Evolutionary conservation across 2,797 vertebrate species (phyloP).

Genomic region (Coregonus ussuriensis): DNA sequence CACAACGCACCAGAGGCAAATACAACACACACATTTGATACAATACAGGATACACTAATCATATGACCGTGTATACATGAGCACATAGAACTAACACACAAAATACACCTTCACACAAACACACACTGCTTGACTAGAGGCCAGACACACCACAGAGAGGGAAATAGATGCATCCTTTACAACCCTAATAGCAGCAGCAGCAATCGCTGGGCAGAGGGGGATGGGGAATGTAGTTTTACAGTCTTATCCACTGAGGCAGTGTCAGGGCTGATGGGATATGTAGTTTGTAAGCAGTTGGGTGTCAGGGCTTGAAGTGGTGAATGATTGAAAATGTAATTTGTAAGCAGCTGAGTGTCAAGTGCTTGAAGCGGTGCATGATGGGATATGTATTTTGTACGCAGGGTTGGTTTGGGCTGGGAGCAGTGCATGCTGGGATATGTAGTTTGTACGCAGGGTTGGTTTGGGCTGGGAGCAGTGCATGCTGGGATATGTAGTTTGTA

Average conservation of each 20-base stretch:
- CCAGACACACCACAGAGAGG: neutral
- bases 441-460: neutral
- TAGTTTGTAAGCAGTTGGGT: neutral
- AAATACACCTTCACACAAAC: neutral
- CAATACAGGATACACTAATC: neutral
- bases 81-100: neutral
- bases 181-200: neutral
- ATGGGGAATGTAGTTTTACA: neutral
- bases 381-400: neutral
- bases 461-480: constrained; percentile 35
- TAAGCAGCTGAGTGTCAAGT: neutral
- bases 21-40: neutral
- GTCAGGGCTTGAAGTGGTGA: neutral
- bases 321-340: neutral
- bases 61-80: neutral
- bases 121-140: neutral
- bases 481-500: constrained; percentile 42
- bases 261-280: neutral
- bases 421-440: too few species aligned
- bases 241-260: neutral
- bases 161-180: neutral
- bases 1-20: constrained; percentile 3
- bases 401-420: constrained; percentile 13
- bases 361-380: neutral
- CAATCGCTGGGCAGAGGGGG: neutral